These are phyloP conservation scores for Ennomos fuscantarius DNA, from an alignment of 2,888 invertebrate genomes.

Conservation along the genomic window DNA sequence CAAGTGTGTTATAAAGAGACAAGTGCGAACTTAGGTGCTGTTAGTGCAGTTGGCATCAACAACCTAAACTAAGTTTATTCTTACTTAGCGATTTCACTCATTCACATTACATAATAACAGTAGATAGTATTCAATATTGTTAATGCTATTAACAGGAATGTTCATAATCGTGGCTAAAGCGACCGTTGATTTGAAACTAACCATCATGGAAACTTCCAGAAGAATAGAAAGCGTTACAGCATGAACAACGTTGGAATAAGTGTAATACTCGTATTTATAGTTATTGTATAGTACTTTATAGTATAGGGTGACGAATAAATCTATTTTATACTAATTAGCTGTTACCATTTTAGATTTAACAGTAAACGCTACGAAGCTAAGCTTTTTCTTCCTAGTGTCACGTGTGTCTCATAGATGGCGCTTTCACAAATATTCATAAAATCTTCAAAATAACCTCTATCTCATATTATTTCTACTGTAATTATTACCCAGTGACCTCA, in stretches of 20 bases:
- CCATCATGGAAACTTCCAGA: conserved; percentile 1
- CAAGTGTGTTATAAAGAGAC: no score
- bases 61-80: conserved; percentile 6
- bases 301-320: conserved; percentile 68
- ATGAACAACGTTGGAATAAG: conserved; percentile 36
- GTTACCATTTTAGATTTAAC: conserved; percentile 41
- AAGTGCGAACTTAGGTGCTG: no score
- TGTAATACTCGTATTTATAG: conserved; percentile 66
- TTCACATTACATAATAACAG: conserved; percentile 15
- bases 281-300: conserved; percentile 61
- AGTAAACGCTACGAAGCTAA: conserved; percentile 35
- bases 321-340: conserved; percentile 79
- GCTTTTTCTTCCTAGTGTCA: conserved; percentile 54
- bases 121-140: conserved; percentile 29
- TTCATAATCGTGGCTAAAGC: background rate
- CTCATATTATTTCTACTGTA: conserved; percentile 15
- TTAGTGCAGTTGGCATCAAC: no score
- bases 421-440: conserved; percentile 51
- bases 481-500: conserved; percentile 25
- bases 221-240: conserved; percentile 13
- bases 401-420: conserved; percentile 56
- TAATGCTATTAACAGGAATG: conserved; percentile 15
- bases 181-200: background rate
- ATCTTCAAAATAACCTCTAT: conserved; percentile 33
- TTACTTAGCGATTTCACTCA: conserved; percentile 14